A percentile compares a stretch with the other conserved stretches of the same genome.
Conservation (phyloP, 2,797 vertebrate genomes). For the Pampus argenteus region DNA sequence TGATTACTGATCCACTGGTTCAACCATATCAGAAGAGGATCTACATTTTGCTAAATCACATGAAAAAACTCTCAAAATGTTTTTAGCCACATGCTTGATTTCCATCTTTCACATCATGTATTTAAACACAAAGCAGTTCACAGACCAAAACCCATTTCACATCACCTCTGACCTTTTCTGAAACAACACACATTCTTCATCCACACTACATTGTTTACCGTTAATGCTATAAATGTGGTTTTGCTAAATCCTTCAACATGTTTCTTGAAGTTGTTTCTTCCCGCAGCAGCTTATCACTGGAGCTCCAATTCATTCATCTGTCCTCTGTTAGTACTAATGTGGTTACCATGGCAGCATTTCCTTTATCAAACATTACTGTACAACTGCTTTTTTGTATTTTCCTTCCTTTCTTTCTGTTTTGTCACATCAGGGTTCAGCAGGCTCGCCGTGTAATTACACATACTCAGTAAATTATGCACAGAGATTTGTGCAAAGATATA, state of each 20-base stretch:
- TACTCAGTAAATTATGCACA: not conserved
- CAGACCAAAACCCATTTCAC: not conserved
- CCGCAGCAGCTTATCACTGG: conserved; percentile 13
- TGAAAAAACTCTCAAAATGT: no score
- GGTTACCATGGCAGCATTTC: conserved; percentile 43
- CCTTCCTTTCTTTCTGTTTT: not conserved
- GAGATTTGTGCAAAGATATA: not conserved
- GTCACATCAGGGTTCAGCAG: not conserved
- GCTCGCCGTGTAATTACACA: not conserved
- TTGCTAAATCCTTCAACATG: not conserved
- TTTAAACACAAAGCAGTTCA: not conserved
- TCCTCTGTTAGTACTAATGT: not conserved
- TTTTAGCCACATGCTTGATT: not conserved
- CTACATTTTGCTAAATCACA: no score
- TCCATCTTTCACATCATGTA: not conserved
- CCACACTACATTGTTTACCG: not conserved
- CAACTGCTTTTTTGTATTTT: not conserved
- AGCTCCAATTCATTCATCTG: conserved; percentile 1
- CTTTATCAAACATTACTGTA: conserved; percentile 22
- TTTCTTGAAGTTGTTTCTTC: conserved; percentile 26
- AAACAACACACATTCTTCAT: not conserved
- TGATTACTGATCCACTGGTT: not conserved
- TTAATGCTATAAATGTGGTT: not conserved
- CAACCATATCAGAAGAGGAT: not conserved
- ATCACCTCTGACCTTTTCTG: not conserved